Evolutionary conservation across 2,888 invertebrate species (phyloP), one percentile per base, ranked within the genome.

Genomic region (Diachrysia chrysitis): DNA sequence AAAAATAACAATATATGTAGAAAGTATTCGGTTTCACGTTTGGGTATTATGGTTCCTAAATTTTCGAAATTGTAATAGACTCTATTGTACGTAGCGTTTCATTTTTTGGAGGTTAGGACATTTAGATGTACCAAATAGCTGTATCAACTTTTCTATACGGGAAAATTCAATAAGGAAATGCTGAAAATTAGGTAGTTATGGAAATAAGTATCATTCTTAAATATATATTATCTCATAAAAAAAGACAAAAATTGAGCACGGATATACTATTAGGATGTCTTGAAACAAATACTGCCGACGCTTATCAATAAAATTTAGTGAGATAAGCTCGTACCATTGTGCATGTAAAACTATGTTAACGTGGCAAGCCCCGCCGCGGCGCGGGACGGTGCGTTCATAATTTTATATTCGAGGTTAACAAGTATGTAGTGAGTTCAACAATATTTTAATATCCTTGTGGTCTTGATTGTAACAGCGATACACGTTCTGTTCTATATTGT

Each of bases 21-120:
- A 89, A 92, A 88, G 87, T 92, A 86, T 94, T 95, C 84, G 92
- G 93, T 94, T 95, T 90, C 94, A 93, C 92, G 92, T 95, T 95
- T 94, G 94, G 95, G 95, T 95, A 95, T 95, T 95, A 95, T 94
- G 95, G 95, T 95, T 95, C 95, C 95, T 95, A 95, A 95, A 95
- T 95, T 95, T 94, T 95, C 94, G 93, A 95, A 95, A 95, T 94
- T 95, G 94, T 95, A 95, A 95, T 94, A 94, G 93, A 93, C 92
- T 94, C 94, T 95, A 95, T 94, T 93, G 90, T 93, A 92, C 90
- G 93, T 95, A 95, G 93, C 90, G 89, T 92, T 94, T 94, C 89
- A 90, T 94, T 95, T 81, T 94, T 93, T 93, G 92, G 90, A 92
- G 90, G 83, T 92, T 93, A 94, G 92, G 87, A 92, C 94, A 92